Conservation (phyloP, 2,113 vertebrate species). For the Esox niger region DNA sequence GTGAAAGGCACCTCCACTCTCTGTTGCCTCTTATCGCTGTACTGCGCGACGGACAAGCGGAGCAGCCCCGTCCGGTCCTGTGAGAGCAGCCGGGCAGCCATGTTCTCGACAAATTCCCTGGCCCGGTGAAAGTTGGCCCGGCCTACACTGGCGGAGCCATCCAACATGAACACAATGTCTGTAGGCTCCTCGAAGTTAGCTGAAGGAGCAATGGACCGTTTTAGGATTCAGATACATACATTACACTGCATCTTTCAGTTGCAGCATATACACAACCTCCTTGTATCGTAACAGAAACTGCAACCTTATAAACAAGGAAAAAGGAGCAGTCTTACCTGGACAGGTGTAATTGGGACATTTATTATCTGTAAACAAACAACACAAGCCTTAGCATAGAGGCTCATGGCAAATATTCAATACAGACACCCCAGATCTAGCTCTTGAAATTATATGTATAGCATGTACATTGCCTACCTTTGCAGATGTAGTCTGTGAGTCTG, state of each 20-base stretch:
- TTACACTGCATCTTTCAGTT: too few relatives aligned
- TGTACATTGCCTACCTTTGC: slow-evolving; percentile 22
- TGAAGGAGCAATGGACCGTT: slow-evolving; percentile 10
- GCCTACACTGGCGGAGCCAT: slow-evolving; percentile 41
- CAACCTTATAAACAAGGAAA: not conserved
- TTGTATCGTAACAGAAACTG: too few relatives aligned
- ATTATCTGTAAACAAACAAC: slow-evolving; percentile 29
- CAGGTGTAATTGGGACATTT: slow-evolving; percentile 28
- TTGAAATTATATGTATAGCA: not conserved
- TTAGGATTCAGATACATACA: not conserved
- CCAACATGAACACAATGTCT: slow-evolving; percentile 42
- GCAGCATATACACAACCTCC: too few relatives aligned
- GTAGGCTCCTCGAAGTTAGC: slow-evolving; percentile 35
- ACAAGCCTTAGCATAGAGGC: not conserved
- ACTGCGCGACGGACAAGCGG: slow-evolving; percentile 30
- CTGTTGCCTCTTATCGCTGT: slow-evolving; percentile 25
- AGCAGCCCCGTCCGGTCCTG: slow-evolving; percentile 9
- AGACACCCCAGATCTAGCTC: not conserved
- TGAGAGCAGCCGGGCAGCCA: slow-evolving; percentile 19
- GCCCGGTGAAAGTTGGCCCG: slow-evolving; percentile 35
- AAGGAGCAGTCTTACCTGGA: slow-evolving; percentile 15
- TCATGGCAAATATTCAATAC: not conserved
- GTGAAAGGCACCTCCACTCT: slow-evolving; percentile 1
- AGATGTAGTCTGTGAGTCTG: slow-evolving; percentile 35
- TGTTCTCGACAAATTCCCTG: slow-evolving; percentile 24